Base-by-base conservation (phyloP, 1,140 invertebrate genomes). In the Drosophila pallidifrons region DNA sequence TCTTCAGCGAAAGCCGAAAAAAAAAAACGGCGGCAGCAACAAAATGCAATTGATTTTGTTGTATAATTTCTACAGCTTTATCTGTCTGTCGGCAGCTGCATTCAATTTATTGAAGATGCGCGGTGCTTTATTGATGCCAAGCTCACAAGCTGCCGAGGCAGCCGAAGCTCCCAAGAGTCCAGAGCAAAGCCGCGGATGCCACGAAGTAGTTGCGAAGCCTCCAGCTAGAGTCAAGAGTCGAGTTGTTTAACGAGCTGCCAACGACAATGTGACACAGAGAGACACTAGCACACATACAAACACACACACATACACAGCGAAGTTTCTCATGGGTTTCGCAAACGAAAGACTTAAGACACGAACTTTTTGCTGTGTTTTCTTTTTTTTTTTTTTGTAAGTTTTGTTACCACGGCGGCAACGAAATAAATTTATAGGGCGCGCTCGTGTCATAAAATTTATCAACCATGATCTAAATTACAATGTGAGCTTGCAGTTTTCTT, bases 21-120 rank as follows among this genome's bases (percentile, higher is more conserved):
- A 16, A 64, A 47, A 54, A 47, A 64, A 28, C 46, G 11, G 47
- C 46, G 49, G 67, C 60, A 66, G 67, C 60, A 66, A 46, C 76
- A 82, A 82, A 82, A 77, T 81, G 77, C 81, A 85, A 85, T 85
- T 85, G 81, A 83, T 83, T 83, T 83, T 80, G 81, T 83, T 83
- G 81, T 83, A 83, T 85, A 85, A 85, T 85, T 85, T 80, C 69
- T 85, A 85, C 81, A 75, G 69, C 73, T 77, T 80, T 73, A 80
- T 83, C 81, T 85, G 81, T 77, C 77, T 85, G 81, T 77, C 77
- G 77, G 68, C 81, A 81, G 77, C 81, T 83, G 81, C 81, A 83
- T 65, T 58, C 75, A 83, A 83, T 85, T 83, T 83, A 85, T 83
- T 85, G 77, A 83, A 83, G 81, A 83, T 83, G 81, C 66, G 69